A percentile compares a stretch with the other conserved stretches of the same genome.
Evolutionary conservation across 2,797 vertebrate genomes (phyloP).

Genomic region (Oreonectes daqikongensis): DNA sequence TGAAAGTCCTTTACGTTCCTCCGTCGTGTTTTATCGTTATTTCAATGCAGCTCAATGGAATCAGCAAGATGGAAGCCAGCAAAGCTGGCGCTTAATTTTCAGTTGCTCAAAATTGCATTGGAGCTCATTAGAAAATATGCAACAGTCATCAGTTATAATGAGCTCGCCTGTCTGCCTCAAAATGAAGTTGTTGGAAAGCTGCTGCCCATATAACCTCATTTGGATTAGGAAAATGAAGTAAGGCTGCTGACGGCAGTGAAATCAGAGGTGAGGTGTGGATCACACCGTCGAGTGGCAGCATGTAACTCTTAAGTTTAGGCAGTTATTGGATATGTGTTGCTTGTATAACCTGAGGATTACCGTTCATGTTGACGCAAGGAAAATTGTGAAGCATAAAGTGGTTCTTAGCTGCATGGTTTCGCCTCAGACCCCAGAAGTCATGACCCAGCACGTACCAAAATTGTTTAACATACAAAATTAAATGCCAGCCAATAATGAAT

Average conservation of each 20-base stretch:
- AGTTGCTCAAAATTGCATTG: conserved; percentile 48
- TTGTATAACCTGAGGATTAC: neutral
- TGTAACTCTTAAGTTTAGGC: neutral
- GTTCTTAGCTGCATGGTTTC: neutral
- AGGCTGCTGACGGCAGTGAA: conserved; percentile 42
- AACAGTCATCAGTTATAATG: conserved; percentile 73
- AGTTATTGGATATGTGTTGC: neutral
- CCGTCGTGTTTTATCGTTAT: conserved; percentile 26
- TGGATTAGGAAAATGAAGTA: conserved; percentile 61
- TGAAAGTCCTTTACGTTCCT: conserved; percentile 28
- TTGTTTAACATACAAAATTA: neutral
- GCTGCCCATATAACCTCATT: conserved; percentile 54
- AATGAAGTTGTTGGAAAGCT: conserved; percentile 71
- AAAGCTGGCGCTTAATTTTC: conserved; percentile 34
- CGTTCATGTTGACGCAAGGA: no score
- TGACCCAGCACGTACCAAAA: neutral
- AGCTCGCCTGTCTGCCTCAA: conserved; percentile 66
- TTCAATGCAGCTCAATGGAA: conserved; percentile 24
- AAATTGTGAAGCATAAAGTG: neutral
- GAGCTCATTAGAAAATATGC: conserved; percentile 49
- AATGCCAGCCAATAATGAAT: neutral
- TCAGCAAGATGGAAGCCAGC: conserved; percentile 8
- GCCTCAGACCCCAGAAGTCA: neutral
- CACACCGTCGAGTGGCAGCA: neutral
- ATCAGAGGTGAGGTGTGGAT: conserved; percentile 25